Conservation (phyloP, 2,797 vertebrate genomes). For the Neopelma chrysocephalum region DNA sequence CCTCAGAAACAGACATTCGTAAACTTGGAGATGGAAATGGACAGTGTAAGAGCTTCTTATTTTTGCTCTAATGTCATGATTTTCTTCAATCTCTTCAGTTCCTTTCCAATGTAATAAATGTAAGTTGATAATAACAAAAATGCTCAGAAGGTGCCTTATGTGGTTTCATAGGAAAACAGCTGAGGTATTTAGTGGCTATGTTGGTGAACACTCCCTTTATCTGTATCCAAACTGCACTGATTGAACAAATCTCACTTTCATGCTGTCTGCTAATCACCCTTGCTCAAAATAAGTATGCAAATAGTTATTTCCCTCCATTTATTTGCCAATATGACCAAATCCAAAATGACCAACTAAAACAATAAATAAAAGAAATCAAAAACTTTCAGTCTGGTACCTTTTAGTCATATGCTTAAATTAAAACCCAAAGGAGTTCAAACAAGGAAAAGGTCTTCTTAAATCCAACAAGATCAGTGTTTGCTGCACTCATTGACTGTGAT, state of each 20-base stretch:
- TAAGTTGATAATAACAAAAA: background rate
- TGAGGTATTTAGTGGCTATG: background rate
- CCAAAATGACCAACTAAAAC: background rate
- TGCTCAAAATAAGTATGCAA: background rate
- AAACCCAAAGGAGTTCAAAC: background rate
- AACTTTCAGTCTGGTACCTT: background rate
- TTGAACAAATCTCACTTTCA: background rate
- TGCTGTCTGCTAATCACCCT: background rate
- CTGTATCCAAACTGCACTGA: background rate
- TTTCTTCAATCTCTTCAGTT: background rate
- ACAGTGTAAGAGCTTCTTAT: background rate
- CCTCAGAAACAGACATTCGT: background rate
- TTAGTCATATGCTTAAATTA: background rate
- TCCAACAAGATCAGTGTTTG: rapidly evolving
- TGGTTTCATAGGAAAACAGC: background rate
- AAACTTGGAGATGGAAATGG: background rate
- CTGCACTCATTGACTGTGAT: background rate
- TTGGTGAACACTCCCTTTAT: background rate
- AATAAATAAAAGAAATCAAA: background rate
- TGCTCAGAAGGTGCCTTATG: background rate
- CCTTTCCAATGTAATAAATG: background rate
- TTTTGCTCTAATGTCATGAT: background rate
- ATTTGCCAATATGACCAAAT: background rate
- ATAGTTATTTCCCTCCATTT: background rate
- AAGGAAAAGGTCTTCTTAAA: background rate